phyloP scores from a whole-genome alignment of 2,113 vertebrate species.

The Paralichthys olivaceus region DNA sequence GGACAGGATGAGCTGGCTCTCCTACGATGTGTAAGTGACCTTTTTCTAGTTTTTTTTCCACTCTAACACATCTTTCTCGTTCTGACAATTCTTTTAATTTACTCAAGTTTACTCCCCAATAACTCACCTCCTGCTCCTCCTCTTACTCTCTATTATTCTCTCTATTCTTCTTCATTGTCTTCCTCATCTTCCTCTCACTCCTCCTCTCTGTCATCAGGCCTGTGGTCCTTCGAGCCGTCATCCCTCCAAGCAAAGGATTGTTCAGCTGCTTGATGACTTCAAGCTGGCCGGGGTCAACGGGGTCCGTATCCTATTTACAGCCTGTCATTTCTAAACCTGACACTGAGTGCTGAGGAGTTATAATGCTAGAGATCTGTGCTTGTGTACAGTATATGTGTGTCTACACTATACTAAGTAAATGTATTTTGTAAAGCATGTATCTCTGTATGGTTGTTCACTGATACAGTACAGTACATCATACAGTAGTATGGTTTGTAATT shows the following conservation, averaged over 20 bases:
- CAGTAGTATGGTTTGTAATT: background rate
- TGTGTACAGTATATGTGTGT: background rate
- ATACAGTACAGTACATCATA: background rate
- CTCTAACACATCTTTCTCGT: background rate
- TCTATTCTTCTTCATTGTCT: background rate
- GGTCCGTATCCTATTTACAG: constrained; percentile 86
- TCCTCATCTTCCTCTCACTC: background rate
- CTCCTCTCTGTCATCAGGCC: constrained; percentile 72
- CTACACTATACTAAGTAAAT: no score
- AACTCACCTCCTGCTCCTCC: background rate
- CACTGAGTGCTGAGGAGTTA: background rate
- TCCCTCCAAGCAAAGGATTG: constrained; percentile 76
- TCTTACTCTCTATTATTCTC: background rate
- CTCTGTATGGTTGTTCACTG: no score
- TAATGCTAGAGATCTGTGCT: background rate
- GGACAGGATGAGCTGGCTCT: constrained; percentile 86
- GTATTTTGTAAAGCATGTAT: no score
- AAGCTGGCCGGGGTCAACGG: constrained; percentile 86
- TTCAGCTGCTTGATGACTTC: constrained; percentile 87
- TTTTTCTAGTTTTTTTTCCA: background rate
- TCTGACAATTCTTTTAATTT: background rate
- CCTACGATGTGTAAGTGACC: constrained; percentile 83
- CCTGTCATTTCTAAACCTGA: constrained; percentile 14
- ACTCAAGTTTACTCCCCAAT: background rate
- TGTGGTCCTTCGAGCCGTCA: constrained; percentile 79